Conservation (phyloP, 1,140 invertebrate species). For the Hylaeus anthracinus region DNA sequence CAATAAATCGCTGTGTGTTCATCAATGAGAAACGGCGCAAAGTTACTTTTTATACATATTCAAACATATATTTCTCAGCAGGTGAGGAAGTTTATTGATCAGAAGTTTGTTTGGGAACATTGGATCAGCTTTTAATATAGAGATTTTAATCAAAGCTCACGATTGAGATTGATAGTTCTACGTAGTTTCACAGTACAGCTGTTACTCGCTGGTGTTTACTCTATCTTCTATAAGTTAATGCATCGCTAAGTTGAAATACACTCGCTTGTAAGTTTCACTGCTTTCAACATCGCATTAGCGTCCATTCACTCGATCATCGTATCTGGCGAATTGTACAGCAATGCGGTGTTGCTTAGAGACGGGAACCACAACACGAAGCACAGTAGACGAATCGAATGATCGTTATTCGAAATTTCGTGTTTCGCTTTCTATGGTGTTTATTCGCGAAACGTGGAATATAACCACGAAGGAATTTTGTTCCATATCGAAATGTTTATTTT, state of each 20-base stretch:
- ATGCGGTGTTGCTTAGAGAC: conserved; percentile 63
- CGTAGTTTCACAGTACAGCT: not conserved
- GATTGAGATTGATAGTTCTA: not conserved
- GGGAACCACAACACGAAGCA: conserved; percentile 52
- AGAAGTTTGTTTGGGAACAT: too few relatives aligned
- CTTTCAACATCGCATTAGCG: conserved; percentile 30
- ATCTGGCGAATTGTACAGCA: conserved; percentile 48
- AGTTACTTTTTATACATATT: too few relatives aligned
- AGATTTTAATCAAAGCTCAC: not conserved
- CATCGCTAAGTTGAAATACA: not conserved
- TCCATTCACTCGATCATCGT: conserved; percentile 43
- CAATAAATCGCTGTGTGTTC: too few relatives aligned
- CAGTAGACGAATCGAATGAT: conserved; percentile 1
- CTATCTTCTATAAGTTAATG: conserved; percentile 9
- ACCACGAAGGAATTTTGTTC: not conserved
- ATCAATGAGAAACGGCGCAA: too few relatives aligned
- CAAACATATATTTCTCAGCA: too few relatives aligned
- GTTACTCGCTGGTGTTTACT: not conserved
- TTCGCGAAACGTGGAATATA: not conserved
- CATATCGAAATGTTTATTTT: not conserved
- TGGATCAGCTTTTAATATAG: too few relatives aligned
- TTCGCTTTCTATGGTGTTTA: not conserved
- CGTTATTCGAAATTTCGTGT: not conserved
- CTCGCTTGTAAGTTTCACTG: not conserved
- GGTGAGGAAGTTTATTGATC: too few relatives aligned